Percentiles rank a stretch among this genome's conserved stretches.
phyloP scores from a whole-genome alignment of 2,797 vertebrate species.

The Myotis findleyi region DNA sequence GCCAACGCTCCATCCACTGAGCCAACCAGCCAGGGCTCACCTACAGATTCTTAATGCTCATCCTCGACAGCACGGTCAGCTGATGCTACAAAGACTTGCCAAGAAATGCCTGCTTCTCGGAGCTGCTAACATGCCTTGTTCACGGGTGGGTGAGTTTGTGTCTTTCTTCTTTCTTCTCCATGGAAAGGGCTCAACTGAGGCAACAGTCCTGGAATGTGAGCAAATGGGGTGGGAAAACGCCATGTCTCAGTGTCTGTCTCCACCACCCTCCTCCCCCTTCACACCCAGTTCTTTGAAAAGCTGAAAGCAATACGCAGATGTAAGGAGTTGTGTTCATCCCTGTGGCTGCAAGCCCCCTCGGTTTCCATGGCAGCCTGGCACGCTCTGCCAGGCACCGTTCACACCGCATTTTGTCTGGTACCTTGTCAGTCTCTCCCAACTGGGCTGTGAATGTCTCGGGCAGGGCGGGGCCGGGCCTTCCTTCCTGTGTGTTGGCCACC shows the following conservation, averaged over 20 bases:
- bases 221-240: not conserved
- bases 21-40: not conserved
- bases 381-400: not conserved
- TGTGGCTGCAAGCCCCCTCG: not conserved
- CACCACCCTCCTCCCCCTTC: not conserved
- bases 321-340: constrained; percentile 16
- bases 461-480: not conserved
- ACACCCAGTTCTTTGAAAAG: constrained; percentile 33
- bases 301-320: constrained; percentile 39
- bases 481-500: not conserved
- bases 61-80: not conserved
- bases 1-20: no score
- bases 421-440: constrained; percentile 72
- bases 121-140: not conserved
- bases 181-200: not conserved
- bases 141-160: not conserved
- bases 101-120: not conserved
- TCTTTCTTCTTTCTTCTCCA: not conserved
- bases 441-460: constrained; percentile 20
- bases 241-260: not conserved
- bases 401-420: constrained; percentile 35
- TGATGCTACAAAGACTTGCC: not conserved
- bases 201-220: not conserved
- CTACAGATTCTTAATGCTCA: constrained; percentile 73
- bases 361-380: constrained; percentile 79